Evolutionary conservation across 2,113 vertebrate species (phyloP).

Genomic region (Marmota monax): DNA sequence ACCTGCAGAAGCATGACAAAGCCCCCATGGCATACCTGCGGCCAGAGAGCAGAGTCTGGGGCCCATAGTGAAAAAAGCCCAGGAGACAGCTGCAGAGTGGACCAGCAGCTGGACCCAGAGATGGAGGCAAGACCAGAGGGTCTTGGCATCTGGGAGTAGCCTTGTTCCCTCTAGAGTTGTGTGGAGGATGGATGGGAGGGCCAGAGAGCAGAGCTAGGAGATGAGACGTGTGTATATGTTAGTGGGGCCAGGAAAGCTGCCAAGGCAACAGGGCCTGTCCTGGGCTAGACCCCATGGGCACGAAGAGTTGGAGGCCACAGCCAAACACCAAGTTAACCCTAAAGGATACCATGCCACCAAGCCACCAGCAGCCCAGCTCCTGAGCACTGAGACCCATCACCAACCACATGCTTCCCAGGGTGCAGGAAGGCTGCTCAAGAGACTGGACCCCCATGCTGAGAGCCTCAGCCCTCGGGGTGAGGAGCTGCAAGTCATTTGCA

Average conservation of each 20-base stretch:
- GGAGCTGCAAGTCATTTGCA: background rate
- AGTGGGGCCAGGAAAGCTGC: background rate
- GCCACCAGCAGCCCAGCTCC: background rate
- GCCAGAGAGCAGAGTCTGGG: background rate
- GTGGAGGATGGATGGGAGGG: too few species aligned
- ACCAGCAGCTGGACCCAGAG: background rate
- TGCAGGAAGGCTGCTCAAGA: background rate
- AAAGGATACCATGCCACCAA: background rate
- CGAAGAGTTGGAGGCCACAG: background rate
- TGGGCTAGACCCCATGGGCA: accelerated
- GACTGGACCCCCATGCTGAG: too few species aligned
- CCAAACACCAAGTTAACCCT: background rate
- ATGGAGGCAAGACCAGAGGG: background rate
- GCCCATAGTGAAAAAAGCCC: background rate
- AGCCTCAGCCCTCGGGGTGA: background rate
- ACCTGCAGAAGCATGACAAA: background rate
- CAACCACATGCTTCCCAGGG: background rate
- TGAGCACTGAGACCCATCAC: background rate
- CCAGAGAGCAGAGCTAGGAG: background rate
- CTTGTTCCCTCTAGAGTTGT: background rate
- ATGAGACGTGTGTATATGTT: background rate
- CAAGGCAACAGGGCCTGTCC: background rate
- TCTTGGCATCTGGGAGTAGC: background rate
- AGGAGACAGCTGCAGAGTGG: background rate
- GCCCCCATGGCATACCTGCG: background rate